phyloP scores from a whole-genome alignment of 2,888 invertebrate genomes.

The Plebejus argus region DNA sequence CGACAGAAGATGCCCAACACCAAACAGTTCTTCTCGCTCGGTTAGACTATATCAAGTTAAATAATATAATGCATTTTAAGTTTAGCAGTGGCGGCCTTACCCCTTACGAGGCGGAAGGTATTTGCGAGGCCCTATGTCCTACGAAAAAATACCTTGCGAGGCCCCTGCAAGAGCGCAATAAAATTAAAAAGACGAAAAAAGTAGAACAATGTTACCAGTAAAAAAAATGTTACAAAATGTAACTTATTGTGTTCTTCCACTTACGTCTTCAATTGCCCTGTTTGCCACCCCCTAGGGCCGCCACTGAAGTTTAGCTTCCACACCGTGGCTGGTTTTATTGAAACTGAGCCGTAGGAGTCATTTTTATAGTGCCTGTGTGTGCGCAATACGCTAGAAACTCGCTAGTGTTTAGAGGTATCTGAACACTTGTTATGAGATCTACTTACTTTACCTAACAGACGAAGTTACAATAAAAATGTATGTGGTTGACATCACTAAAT shows the following conservation, averaged over 20 bases:
- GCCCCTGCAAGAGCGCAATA: too few relatives aligned
- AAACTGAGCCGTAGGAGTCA: not conserved
- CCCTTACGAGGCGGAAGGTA: too few relatives aligned
- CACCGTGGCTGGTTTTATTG: not conserved
- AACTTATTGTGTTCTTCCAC: too few relatives aligned
- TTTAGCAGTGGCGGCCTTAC: too few relatives aligned
- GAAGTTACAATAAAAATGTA: not conserved
- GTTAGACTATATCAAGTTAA: constrained; percentile 48
- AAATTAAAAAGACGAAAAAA: too few relatives aligned
- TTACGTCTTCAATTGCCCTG: too few relatives aligned
- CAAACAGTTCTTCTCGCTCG: constrained; percentile 71
- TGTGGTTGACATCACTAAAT: not conserved
- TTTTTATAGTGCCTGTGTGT: not conserved
- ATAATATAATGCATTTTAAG: not conserved
- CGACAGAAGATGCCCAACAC: constrained; percentile 80
- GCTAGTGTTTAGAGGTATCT: not conserved
- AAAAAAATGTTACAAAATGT: too few relatives aligned
- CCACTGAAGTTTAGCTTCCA: not conserved
- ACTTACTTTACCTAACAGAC: not conserved
- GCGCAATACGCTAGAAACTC: not conserved
- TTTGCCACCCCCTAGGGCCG: too few relatives aligned
- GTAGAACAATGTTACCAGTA: too few relatives aligned
- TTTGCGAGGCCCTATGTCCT: too few relatives aligned
- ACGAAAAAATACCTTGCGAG: too few relatives aligned
- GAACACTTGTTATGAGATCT: not conserved